phyloP scores from a whole-genome alignment of 1,140 invertebrate genomes.

The Bombus confusus region DNA sequence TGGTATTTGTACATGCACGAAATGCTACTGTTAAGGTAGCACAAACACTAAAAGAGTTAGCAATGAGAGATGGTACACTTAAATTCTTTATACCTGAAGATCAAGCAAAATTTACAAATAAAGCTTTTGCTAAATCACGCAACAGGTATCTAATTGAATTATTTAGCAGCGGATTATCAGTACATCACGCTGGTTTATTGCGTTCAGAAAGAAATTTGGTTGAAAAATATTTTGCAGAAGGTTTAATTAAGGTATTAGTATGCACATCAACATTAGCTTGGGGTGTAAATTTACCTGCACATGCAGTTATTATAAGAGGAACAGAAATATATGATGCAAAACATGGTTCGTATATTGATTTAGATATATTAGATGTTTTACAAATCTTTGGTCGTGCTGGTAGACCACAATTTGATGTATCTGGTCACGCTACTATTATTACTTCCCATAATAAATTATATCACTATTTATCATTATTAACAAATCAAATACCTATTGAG shows the following conservation, averaged over 20 bases:
- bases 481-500: slow-evolving; percentile 99
- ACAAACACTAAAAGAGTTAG: slow-evolving; percentile 89
- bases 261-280: slow-evolving; percentile 99
- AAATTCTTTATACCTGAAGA: slow-evolving; percentile 87
- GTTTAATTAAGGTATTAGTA: slow-evolving; percentile 95
- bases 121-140: slow-evolving; percentile 86
- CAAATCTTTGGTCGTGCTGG: slow-evolving; percentile 99
- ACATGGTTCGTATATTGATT: slow-evolving; percentile 95
- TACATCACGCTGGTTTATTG: slow-evolving; percentile 98
- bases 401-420: slow-evolving; percentile 95
- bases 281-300: slow-evolving; percentile 99
- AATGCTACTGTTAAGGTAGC: slow-evolving; percentile 97
- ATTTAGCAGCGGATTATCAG: slow-evolving; percentile 94
- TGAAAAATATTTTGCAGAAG: slow-evolving; percentile 94
- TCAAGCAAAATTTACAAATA: slow-evolving; percentile 84
- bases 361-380: slow-evolving; percentile 98
- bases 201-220: slow-evolving; percentile 92
- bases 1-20: slow-evolving; percentile 99
- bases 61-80: slow-evolving; percentile 88
- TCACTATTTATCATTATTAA: slow-evolving; percentile 96
- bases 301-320: slow-evolving; percentile 98
- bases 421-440: slow-evolving; percentile 97
- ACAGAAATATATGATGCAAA: slow-evolving; percentile 99
- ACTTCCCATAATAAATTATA: slow-evolving; percentile 96
- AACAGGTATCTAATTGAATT: slow-evolving; percentile 92